Base-by-base conservation (phyloP, 1,140 invertebrate species). In the Lycorma delicatula region DNA sequence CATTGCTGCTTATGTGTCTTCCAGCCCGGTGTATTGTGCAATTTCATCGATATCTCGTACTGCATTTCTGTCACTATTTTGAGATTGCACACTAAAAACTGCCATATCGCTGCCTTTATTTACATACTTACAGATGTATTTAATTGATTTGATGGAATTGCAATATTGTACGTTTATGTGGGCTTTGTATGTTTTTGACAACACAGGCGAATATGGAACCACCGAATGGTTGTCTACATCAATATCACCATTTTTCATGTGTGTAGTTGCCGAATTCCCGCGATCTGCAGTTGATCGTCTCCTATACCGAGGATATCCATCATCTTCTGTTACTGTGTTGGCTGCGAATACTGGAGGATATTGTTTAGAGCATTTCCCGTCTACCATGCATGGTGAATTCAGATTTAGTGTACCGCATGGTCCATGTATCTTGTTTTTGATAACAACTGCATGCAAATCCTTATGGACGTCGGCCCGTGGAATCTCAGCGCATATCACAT, bases 321-420 rank as follows among this genome's bases (percentile, higher is more conserved):
- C 54, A 38, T 57, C 47, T 4, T 34, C 31, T 18, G 58, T 60
- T 12, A 64, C 58, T 11, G 67, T 70, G 27, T 69, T 65, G 11
- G 55, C 12, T 44, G 50, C 31, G 22, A 64, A 60, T 57, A 46
- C 18, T 47, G 64, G 54, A 34, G 54, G 59, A 53, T 47, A 60
- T 12, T 36, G n/a, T 49, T 73, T 71, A 16, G 66, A 61, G 59
- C 74, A 77, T 53, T 71, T 70, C 54, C 67, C 69, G 59, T 72
- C 59, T 44, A 54, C 41, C 70, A 74, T 71, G 60, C 74, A 75
- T 11, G 70, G 70, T 56, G 67, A 71, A 48, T 66, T 64, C 1
- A 0, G 11, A 52, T 73, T 75, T 0, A 70, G n/a, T 38, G 28
- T 20, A 28, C 70, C 68, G 60, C 68, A 69, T 25, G 68, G 68